Evolutionary conservation across 2,888 invertebrate genomes (phyloP), one percentile per base, ranked within the genome.

Genomic region (Tineola bisselliella): DNA sequence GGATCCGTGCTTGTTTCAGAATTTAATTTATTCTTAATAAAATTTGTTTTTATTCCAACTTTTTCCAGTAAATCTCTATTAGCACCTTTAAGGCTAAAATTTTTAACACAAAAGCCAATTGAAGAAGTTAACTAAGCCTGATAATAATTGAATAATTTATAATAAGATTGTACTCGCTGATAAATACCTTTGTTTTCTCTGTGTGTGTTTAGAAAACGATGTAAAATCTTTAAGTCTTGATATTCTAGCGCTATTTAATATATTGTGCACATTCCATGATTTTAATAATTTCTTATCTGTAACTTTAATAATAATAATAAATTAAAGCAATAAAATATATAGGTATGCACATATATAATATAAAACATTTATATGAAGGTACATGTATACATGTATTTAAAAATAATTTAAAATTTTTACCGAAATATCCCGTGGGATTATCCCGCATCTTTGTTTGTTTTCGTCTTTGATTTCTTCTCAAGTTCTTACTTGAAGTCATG

Each of bases 151-250:
- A 2, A 25, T 25, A 4, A 25, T 6, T 25, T 25, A 4, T 25
- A 25, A 25, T 25, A n/a, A n/a, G n/a, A n/a, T n/a, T n/a, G n/a
- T n/a, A n/a, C n/a, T n/a, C n/a, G n/a, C n/a, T n/a, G n/a, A n/a
- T n/a, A 25, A 25, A 44, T 48, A 48, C 48, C 48, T 18, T 17
- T 48, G 48, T 48, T 1, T 48, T 48, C 10, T 48, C 2, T 8
- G 10, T 48, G 54, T 18, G 25, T 17, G 11, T 33, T 33, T 58
- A 3, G 58, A 10, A 58, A 58, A 58, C 4, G 58, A 31, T 5
- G 58, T 33, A 33, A 58, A 58, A 33, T 58, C 58, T 33, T 58
- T 58, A n/a, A 58, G 31, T 13, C 19, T 58, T 15, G 58, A 58
- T 33, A 58, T 58, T 13, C 33, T 19, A 15, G 31, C 58, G 4